Base-by-base conservation (phyloP, 2,888 invertebrate genomes). In the Melanargia galathea region DNA sequence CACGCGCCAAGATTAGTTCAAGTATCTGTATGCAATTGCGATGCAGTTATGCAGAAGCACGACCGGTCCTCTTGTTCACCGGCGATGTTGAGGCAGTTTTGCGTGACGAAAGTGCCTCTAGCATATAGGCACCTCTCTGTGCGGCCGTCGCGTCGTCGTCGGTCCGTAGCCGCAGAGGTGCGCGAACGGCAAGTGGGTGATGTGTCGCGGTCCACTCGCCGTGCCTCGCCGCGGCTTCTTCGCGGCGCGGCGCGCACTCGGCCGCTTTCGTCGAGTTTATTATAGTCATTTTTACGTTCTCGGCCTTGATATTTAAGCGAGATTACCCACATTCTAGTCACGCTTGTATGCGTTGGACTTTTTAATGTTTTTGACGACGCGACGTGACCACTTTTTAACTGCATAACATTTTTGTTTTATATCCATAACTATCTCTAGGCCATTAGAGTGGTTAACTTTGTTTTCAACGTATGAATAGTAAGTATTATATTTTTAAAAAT, bases 181-280 rank as follows among this genome's bases (percentile, higher is more conserved):
- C 56, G 56, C 52, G 33, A n/a, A 40, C 73, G 72, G 71, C 76
- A 83, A 83, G 79, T 83, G 77, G 83, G 81, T 81, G 82, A 84
- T 83, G 76, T 79, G 86, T 83, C 75, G 80, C 87, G 86, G 82
- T 86, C 78, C 80, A 84, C 78, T 86, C 82, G 80, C 68, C 76
- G 71, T 66, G 68, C 46, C 57, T 86, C 82, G 80, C 68, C 76
- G 71, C 65, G 68, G 33, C 57, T 33, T 71, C 72, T 65, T 68
- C 73, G 77, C 78, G 76, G 75, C 76, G 77, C 74, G n/a, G 26
- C 26, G 49, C n/a, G n/a, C n/a, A n/a, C n/a, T n/a, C 16, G 79
- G 70, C 79, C 74, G 79, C 78, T 82, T 81, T 82, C 78, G 72
- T 78, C 49, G 16, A 10, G 74, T 52, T 55, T 60, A 62, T 65